Evolutionary conservation across 2,888 invertebrate genomes (phyloP), one percentile per base, ranked within the genome.

Genomic region (Drosophila borealis): DNA sequence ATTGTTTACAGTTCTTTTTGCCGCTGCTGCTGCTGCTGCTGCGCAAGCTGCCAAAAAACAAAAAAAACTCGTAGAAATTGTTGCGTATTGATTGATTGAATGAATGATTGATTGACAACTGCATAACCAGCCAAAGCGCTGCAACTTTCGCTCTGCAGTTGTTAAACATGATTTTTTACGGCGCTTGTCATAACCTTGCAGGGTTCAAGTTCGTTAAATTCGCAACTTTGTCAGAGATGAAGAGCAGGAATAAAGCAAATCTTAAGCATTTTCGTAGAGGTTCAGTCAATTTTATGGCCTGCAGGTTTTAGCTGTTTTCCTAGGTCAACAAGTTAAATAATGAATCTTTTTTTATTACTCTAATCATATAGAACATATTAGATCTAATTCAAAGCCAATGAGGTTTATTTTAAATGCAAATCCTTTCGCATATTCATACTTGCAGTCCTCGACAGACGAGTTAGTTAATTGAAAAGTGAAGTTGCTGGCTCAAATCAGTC

Each of bases 1-100:
- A 85, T 86, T 88, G 90, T 90, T 91, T 91, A 90, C 92, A 91
- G 90, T 92, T 91, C 19, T 59, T 70, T 75, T 63, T 60, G 64
- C 82, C 44, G 79, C 71, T 60, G 79, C 84, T 63, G 88, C 75
- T 56, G 82, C 85, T 84, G 88, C 86, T 74, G 76, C 57, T 70
- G 64, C 53, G 51, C 72, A 60, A 57, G 70, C 67, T 78, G 59
- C 64, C 44, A 60, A 19, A n/a, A 60, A 42, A 65, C 41, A 50
- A 53, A 48, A 17, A 14, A 13, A 19, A 54, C 36, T 44, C 29
- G 34, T 62, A 54, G 44, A 78, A 61, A 63, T 48, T 61, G 42
- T 13, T 54, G 56, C 45, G 67, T 29, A 44, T 72, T 54, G 51
- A 34, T 72, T 55, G 63, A 64, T 46, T 73, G 68, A 45, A 48